Evolutionary conservation across 2,888 invertebrate species (phyloP).

Genomic region (Acheta domesticus): DNA sequence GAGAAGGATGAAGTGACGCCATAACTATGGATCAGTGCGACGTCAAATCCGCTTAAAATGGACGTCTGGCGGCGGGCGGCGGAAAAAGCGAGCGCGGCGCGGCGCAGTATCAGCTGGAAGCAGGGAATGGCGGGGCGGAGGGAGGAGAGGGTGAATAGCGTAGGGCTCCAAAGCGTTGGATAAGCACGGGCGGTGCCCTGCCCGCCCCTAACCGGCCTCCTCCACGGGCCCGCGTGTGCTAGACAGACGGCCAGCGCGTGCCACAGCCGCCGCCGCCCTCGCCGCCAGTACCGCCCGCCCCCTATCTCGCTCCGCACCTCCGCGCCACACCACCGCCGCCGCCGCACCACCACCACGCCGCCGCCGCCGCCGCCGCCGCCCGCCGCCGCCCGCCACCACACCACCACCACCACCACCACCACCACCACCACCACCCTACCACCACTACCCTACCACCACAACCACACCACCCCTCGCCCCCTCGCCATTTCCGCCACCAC

Average conservation of each 20-base stretch:
- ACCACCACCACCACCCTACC: no score
- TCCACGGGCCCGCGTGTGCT: neutral
- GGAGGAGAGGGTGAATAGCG: neutral
- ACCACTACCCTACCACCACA: no score
- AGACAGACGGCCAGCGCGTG: neutral
- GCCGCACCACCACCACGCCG: no score
- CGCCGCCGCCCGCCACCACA: no score
- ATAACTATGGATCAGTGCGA: constrained; percentile 1
- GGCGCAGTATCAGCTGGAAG: neutral
- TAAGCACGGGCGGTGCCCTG: neutral
- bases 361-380: no score
- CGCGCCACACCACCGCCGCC: no score
- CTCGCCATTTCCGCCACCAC: no score
- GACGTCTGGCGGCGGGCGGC: constrained; percentile 7
- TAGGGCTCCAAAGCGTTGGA: neutral
- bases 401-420: no score
- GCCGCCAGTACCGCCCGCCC: no score
- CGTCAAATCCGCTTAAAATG: constrained; percentile 18
- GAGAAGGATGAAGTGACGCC: constrained; percentile 18
- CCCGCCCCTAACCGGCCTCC: no score
- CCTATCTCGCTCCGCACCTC: no score
- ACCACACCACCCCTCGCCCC: no score
- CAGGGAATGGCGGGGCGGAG: neutral
- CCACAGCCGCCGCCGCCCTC: neutral
- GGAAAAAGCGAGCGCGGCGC: neutral